Conservation (phyloP, 2,797 vertebrate species). For the Chelonia mydas region DNA sequence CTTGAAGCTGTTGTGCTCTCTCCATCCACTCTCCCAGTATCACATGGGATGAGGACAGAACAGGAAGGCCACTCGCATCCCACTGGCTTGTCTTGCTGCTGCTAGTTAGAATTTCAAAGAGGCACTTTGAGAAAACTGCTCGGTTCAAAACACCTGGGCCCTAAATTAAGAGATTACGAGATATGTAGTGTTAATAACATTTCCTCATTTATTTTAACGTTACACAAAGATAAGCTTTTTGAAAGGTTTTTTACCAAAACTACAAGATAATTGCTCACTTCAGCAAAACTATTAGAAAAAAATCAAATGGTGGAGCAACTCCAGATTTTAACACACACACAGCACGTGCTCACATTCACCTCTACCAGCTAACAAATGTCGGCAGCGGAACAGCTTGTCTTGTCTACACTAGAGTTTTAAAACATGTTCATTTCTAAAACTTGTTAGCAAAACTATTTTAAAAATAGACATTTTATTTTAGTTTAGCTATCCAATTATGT, state of each 20-base stretch:
- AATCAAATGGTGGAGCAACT: background rate
- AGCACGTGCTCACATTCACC: background rate
- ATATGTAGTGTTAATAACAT: background rate
- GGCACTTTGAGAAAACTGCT: conserved; percentile 92
- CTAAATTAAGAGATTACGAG: conserved; percentile 79
- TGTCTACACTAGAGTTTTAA: background rate
- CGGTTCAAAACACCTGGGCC: conserved; percentile 90
- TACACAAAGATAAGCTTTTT: background rate
- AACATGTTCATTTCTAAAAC: conserved; percentile 13
- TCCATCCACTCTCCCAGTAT: conserved; percentile 92
- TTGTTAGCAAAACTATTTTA: background rate
- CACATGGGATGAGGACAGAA: conserved; percentile 88
- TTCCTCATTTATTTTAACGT: background rate
- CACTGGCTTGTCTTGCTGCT: conserved; percentile 79
- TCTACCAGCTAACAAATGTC: background rate
- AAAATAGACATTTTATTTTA: background rate
- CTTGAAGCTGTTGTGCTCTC: conserved; percentile 90
- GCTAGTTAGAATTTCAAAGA: conserved; percentile 90
- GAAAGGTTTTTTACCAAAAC: background rate
- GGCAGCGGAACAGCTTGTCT: background rate
- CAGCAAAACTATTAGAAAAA: background rate
- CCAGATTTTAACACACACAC: background rate
- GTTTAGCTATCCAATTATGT: background rate
- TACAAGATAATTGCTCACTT: background rate
- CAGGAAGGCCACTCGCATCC: conserved; percentile 85